These are phyloP conservation scores for Geothlypis trichas DNA, from an alignment of 2,113 vertebrate genomes.

Conservation along the genomic window DNA sequence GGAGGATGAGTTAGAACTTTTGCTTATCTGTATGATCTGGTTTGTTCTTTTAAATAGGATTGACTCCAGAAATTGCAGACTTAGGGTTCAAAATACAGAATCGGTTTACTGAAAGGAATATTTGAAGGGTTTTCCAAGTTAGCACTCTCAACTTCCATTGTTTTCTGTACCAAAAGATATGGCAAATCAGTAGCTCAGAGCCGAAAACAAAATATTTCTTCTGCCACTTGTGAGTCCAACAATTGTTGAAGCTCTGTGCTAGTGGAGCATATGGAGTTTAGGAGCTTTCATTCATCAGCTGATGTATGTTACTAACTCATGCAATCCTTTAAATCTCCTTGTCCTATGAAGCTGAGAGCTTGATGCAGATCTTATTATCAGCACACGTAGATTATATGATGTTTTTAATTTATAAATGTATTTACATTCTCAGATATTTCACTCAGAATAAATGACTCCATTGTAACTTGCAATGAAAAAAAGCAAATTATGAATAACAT, in stretches of 20 bases:
- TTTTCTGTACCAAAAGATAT: neutral
- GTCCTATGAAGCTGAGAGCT: neutral
- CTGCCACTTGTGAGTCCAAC: neutral
- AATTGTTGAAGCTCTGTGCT: neutral
- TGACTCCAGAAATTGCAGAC: neutral
- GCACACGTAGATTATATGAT: rapidly evolving
- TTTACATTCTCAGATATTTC: neutral
- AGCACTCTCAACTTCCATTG: neutral
- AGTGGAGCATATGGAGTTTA: neutral
- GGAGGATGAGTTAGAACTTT: neutral
- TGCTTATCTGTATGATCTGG: neutral
- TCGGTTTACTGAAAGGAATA: neutral
- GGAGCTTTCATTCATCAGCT: neutral
- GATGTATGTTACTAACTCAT: neutral
- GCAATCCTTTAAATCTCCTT: neutral
- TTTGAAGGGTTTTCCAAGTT: neutral
- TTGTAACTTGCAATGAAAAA: neutral
- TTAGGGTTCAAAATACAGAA: neutral
- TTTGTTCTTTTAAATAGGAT: neutral
- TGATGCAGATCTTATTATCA: neutral
- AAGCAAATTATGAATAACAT: neutral
- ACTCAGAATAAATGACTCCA: neutral
- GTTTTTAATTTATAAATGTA: neutral
- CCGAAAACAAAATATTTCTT: neutral
- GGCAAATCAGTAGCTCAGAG: neutral